Percentiles rank a stretch among this genome's conserved stretches.
Evolutionary conservation across 1,140 invertebrate genomes (phyloP).

Genomic region (Drosophila lini): DNA sequence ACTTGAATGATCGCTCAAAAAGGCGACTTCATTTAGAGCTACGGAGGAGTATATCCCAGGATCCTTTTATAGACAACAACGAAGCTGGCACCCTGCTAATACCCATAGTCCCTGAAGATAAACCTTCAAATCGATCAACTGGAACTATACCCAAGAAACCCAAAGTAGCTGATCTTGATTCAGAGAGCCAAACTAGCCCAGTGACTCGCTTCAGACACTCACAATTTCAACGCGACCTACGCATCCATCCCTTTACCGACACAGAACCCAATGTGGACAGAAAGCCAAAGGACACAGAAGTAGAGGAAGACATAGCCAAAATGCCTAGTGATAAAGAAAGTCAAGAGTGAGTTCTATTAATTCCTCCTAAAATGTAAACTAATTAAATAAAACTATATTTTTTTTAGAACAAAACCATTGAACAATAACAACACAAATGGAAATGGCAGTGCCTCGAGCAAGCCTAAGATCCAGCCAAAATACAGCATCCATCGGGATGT

Average conservation of each 20-base stretch:
- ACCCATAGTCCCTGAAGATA: constrained; percentile 7
- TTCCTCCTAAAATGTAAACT: no score
- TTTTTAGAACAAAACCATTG: constrained; percentile 64
- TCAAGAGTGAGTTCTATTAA: constrained; percentile 55
- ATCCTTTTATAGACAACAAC: constrained; percentile 14
- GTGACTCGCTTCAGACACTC: constrained; percentile 12
- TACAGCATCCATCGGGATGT: constrained; percentile 80
- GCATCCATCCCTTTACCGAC: constrained; percentile 58
- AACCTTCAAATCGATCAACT: constrained; percentile 6
- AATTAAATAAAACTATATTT: background rate
- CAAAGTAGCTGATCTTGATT: background rate
- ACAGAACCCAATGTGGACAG: constrained; percentile 65
- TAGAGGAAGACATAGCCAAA: constrained; percentile 43
- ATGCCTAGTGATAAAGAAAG: constrained; percentile 54
- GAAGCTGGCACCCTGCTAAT: constrained; percentile 51
- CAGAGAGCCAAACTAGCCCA: background rate
- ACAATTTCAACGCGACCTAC: constrained; percentile 54
- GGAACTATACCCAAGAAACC: constrained; percentile 34
- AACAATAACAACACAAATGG: constrained; percentile 63
- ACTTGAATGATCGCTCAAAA: constrained; percentile 45
- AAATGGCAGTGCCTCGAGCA: constrained; percentile 48
- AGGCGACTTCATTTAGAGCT: constrained; percentile 10
- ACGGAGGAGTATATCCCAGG: constrained; percentile 13
- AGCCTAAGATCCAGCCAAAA: constrained; percentile 74
- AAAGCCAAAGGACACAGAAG: constrained; percentile 26